Evolutionary conservation across 1,140 invertebrate genomes (phyloP).

Genomic region (Drosophila nigromelanica): DNA sequence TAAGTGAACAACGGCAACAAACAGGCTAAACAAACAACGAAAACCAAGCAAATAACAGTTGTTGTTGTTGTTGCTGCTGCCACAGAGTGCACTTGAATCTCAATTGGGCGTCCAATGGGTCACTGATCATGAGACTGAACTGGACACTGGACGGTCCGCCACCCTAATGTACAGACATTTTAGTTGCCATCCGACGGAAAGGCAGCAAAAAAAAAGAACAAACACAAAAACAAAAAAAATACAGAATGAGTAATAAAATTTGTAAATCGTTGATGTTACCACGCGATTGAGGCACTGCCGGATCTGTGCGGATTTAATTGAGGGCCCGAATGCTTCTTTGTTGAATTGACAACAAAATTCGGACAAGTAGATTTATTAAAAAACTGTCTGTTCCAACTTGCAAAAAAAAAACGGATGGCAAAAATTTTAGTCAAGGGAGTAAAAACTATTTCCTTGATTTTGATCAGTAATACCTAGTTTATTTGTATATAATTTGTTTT

Average conservation of each 20-base stretch:
- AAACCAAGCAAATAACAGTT: conserved; percentile 44
- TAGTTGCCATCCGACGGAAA: conserved; percentile 52
- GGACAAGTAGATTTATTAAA: background rate
- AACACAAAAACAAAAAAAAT: conserved; percentile 2
- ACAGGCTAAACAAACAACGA: conserved; percentile 41
- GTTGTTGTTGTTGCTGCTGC: conserved; percentile 23
- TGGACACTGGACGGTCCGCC: conserved; percentile 49
- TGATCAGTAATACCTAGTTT: too few relatives aligned
- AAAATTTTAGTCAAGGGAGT: too few relatives aligned
- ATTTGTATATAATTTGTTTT: too few relatives aligned
- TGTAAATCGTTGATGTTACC: conserved; percentile 39
- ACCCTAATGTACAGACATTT: conserved; percentile 65
- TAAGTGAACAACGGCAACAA: conserved; percentile 38
- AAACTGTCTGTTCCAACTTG: too few relatives aligned
- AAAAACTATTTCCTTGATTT: too few relatives aligned
- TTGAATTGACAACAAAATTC: conserved; percentile 5
- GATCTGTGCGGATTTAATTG: conserved; percentile 11
- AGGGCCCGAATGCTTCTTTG: background rate
- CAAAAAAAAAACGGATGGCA: too few relatives aligned
- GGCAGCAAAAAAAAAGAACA: background rate
- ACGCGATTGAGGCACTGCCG: conserved; percentile 34
- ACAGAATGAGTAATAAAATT: conserved; percentile 49
- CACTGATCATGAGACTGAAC: conserved; percentile 29
- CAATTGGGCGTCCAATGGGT: conserved; percentile 69
- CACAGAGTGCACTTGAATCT: conserved; percentile 69